Evolutionary conservation across 2,113 vertebrate genomes (phyloP), one percentile per base, ranked within the genome.

Genomic region (Corythornis madagascariensis): DNA sequence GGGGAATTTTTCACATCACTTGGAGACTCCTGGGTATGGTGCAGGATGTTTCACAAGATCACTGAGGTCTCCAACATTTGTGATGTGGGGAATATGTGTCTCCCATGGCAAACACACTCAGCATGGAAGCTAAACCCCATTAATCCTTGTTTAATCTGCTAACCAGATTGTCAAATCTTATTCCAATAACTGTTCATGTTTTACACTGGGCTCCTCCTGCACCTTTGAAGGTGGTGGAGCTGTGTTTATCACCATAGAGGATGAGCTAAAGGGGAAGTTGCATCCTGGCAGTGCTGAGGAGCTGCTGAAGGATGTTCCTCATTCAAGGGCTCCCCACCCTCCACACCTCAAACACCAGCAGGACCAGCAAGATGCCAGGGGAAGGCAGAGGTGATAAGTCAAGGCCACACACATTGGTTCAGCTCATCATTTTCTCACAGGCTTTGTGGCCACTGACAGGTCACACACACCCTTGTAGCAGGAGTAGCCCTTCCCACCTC

Each of bases 271-370:
- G 38, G 56, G 20, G 70, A 55, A 89, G 11, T 18, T 4, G 1
- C 6, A n/a, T 3, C 5, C 60, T 84, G 86, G 70, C 48, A 59
- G 53, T 13, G 65, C 67, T 3, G 1, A 33, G 55, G 71, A 75
- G 61, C 25, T 33, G 47, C 60, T 43, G 48, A 25, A 63, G 31
- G 45, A 57, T 83, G 40, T 35, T 76, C 43, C 76, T 52, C 1
- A 17, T 12, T 16, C 3, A 16, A 6, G 47, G 24, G 4, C 9
- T 75, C 71, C 15, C 19, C 26, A 2, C 26, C 56, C n/a, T 4
- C 6, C 26, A 15, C 0, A 0, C 13, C n/a, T 56, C 25, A 42
- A 29, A 7, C 53, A 53, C 7, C 1, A 0, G 20, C 53, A 50
- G 38, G 59, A 45, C 15, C 50, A 45, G 16, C 42, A 11, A 8